Base-by-base conservation (phyloP, 2,888 invertebrate species). In the Cerastis rubricosa region DNA sequence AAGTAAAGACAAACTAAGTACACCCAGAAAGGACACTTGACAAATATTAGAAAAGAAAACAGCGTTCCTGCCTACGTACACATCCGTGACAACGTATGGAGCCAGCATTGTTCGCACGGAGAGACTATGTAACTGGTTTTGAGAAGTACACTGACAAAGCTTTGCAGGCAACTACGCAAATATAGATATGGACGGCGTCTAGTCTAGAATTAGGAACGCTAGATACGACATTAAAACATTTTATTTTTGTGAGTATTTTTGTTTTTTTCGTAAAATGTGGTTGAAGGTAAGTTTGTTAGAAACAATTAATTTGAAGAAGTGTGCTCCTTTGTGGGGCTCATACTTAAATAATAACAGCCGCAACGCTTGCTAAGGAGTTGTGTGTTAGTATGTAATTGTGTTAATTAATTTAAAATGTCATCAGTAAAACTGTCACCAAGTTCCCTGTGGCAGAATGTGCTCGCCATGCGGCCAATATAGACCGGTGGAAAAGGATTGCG, bases 101-200 rank as follows among this genome's bases (percentile, higher is more conserved):
- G 45, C 22, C 65, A 63, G 66, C 72, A 75, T 78, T 82, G 84
- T 83, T 82, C 74, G 67, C 75, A 54, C 70, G 66, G 57, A 78
- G 72, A 78, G 63, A 86, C 81, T 77, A 77, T 81, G 87, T 82
- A 78, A 84, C 86, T 49, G 76, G 85, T 87, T 85, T 73, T 73
- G 69, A 80, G 86, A 75, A 66, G 73, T 72, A 57, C 12, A 22
- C 75, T 75, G 75, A 81, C 87, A 83, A 80, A 85, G 83, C 76
- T 45, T 47, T 65, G 67, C 64, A 54, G 73, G 65, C 76, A n/a
- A n/a, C 66, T 80, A 79, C 82, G 75, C 70, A 82, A 80, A 80
- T 83, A 81, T 83, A 80, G 72, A 76, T 78, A 64, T 77, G 67
- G 14, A 66, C 47, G 29, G 43, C 11, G 87, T 86, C 80, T 88